Base-by-base conservation (phyloP, 2,888 invertebrate genomes). In the Diarsia mendica region DNA sequence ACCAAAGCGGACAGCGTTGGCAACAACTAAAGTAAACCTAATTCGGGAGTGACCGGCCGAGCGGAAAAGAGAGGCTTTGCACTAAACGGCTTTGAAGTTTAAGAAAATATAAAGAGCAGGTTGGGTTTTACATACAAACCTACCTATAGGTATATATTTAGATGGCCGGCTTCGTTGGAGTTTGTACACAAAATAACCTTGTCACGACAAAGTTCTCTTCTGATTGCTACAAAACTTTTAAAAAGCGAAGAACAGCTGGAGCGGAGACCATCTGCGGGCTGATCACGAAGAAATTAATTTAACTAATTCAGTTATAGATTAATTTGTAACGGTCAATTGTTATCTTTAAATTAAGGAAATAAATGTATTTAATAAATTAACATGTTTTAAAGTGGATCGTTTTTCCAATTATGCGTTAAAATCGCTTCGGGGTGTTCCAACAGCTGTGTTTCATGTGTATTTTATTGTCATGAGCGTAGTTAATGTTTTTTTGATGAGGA, bases 361-460 rank as follows among this genome's bases (percentile, higher is more conserved):
- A 58, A 67, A 74, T 67, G 46, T 67, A 55, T 78, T 83, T 72
- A 13, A 66, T 60, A 66, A 69, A 79, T 74, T 66, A 67, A 60
- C 79, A 79, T 79, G 63, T 81, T 79, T 83, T 64, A 74, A 79
- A 67, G 66, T 69, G 48, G 58, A 67, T 53, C 63, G 49, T 49
- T 60, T 64, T 60, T 60, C 63, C 46, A 68, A 79, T 79, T 73
- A 67, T 70, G 70, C 66, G 66, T 64, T 49, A 66, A 79, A 74
- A 74, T 75, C 53, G 75, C 80, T 49, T 53, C 75, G 44, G 67
- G 74, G 53, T 79, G 67, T 70, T 46, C 70, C 66, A 60, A 67
- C 80, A 74, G 81, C 84, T 83, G 80, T 60, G 68, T 74, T 69
- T 83, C 75, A 51, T 53, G 80, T 83, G 79, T 83, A 79, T 83